A percentile compares a stretch with the other conserved stretches of the same genome.
phyloP scores from a whole-genome alignment of 2,888 invertebrate species.

The Suillia variegata region DNA sequence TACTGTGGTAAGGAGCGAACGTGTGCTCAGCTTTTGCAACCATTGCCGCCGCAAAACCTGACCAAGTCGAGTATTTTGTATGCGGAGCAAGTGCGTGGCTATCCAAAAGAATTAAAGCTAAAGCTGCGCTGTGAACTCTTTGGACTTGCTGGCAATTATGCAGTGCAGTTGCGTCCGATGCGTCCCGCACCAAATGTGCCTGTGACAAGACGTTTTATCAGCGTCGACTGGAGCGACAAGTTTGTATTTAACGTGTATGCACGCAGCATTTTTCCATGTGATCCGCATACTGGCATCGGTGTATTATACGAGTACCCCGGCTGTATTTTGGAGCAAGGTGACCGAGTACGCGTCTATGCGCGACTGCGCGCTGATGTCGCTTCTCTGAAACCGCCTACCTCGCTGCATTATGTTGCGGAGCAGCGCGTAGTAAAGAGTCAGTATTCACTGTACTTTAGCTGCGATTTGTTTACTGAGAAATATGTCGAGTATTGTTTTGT shows the following conservation, averaged over 20 bases:
- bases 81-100: slow-evolving; percentile 76
- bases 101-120: slow-evolving; percentile 73
- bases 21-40: slow-evolving; percentile 69
- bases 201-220: slow-evolving; percentile 48
- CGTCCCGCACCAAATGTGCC: slow-evolving; percentile 64
- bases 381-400: slow-evolving; percentile 70
- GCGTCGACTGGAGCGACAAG: slow-evolving; percentile 81
- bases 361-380: slow-evolving; percentile 73
- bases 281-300: slow-evolving; percentile 73
- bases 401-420: slow-evolving; percentile 69
- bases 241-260: slow-evolving; percentile 86
- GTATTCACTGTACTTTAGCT: slow-evolving; percentile 78
- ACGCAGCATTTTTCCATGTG: slow-evolving; percentile 82
- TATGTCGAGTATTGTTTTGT: slow-evolving; percentile 88
- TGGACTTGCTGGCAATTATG: slow-evolving; percentile 82
- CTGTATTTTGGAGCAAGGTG: slow-evolving; percentile 77
- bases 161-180: slow-evolving; percentile 73
- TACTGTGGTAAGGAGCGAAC: slow-evolving; percentile 79
- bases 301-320: slow-evolving; percentile 85
- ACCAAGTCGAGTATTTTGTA: slow-evolving; percentile 71
- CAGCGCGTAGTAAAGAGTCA: slow-evolving; percentile 72
- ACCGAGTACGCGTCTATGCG: slow-evolving; percentile 81
- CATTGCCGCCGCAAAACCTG: slow-evolving; percentile 59
- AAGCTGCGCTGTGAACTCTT: slow-evolving; percentile 78
- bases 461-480: slow-evolving; percentile 80